These are phyloP conservation scores for Eupithecia dodoneata DNA, from an alignment of 2,888 invertebrate genomes.

Conservation along the genomic window DNA sequence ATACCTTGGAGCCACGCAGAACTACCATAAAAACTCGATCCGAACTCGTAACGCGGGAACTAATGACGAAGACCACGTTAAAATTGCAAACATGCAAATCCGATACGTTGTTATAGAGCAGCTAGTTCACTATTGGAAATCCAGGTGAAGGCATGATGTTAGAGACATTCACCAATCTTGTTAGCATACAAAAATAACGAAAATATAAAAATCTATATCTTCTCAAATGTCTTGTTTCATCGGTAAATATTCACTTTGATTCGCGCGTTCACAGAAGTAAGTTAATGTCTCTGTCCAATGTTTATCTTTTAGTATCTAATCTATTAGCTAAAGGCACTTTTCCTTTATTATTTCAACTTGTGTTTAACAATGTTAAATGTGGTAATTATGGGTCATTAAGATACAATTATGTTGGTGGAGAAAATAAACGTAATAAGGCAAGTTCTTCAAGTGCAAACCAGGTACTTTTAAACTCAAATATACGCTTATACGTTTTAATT, in stretches of 20 bases:
- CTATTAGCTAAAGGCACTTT: not conserved
- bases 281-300: not conserved
- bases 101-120: slow-evolving; percentile 27
- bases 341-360: not conserved
- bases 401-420: not conserved
- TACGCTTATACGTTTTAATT: not conserved
- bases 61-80: slow-evolving; percentile 44
- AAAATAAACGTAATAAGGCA: not conserved
- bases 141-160: not conserved
- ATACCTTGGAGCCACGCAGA: slow-evolving; percentile 46
- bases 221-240: not conserved
- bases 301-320: not conserved
- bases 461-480: not conserved
- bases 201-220: not conserved
- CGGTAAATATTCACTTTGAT: not conserved
- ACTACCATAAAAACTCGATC: slow-evolving; percentile 47
- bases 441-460: not conserved
- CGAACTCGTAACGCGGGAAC: slow-evolving; percentile 45
- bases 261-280: not conserved
- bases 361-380: not conserved
- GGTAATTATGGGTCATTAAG: not conserved
- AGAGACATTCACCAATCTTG: not conserved
- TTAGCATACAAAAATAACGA: not conserved
- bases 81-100: slow-evolving; percentile 48
- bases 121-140: slow-evolving; percentile 25